Evolutionary conservation across 2,888 invertebrate species (phyloP).

Genomic region (Pemphredon lugubris): DNA sequence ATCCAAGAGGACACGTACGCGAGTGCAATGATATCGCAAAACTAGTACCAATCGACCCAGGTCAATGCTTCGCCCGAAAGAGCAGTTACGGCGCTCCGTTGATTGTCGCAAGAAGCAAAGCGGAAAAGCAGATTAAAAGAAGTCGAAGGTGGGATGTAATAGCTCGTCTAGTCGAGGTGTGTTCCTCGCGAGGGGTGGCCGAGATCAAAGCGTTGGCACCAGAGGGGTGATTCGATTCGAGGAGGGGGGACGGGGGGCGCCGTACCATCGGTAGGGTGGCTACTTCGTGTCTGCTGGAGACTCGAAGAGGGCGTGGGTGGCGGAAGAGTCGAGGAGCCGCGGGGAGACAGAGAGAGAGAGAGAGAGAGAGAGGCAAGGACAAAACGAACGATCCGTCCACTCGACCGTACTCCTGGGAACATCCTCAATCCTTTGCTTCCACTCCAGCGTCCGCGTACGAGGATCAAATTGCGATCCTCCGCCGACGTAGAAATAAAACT

Average conservation of each 20-base stretch:
- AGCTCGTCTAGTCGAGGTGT: constrained; percentile 32
- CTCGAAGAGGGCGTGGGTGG: constrained; percentile 67
- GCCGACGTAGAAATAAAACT: constrained; percentile 8
- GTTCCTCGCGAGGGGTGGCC: constrained; percentile 32
- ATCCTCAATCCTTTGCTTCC: constrained; percentile 61
- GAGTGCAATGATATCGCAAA: too few species aligned
- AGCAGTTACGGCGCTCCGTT: background rate
- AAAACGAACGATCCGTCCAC: constrained; percentile 60
- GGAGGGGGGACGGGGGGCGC: constrained; percentile 20
- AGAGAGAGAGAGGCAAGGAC: constrained; percentile 16
- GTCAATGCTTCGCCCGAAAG: too few species aligned
- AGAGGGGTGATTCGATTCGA: constrained; percentile 60
- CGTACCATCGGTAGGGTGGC: constrained; percentile 62
- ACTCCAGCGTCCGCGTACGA: constrained; percentile 58
- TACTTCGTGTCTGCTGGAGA: constrained; percentile 67
- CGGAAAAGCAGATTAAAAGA: background rate
- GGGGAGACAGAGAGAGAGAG: too few species aligned
- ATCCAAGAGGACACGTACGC: too few species aligned
- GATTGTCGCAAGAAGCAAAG: background rate
- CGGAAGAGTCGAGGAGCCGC: constrained; percentile 36
- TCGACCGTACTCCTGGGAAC: constrained; percentile 62
- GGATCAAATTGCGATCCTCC: constrained; percentile 50
- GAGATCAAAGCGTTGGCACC: constrained; percentile 65
- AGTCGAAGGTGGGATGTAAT: too few species aligned
- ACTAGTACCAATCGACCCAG: too few species aligned